Conservation (phyloP, 2,113 vertebrate genomes). For the Perognathus longimembris region DNA sequence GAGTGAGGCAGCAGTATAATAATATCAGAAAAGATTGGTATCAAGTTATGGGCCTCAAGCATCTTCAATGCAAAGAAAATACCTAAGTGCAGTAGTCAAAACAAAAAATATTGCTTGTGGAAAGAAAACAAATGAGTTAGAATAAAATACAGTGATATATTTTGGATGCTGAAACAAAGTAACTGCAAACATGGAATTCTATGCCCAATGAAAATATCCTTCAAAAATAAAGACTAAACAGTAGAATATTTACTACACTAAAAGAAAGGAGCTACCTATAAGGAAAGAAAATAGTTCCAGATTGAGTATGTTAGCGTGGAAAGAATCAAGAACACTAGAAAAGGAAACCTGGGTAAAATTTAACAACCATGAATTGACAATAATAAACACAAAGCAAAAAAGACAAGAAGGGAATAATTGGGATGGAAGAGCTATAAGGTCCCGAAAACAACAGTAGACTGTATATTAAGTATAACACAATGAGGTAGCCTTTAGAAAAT, state of each 20-base stretch:
- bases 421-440: conserved; percentile 4
- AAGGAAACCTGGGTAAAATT: conserved; percentile 27
- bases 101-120: conserved; percentile 8
- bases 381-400: conserved; percentile 3
- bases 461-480: neutral
- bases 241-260: neutral
- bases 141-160: conserved; percentile 30
- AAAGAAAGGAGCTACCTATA: neutral
- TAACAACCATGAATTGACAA: conserved; percentile 15
- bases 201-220: conserved; percentile 18
- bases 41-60: neutral
- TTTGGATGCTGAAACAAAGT: conserved; percentile 48
- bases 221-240: conserved; percentile 47
- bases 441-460: conserved; percentile 22
- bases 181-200: conserved; percentile 31
- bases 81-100: neutral
- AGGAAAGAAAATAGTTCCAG: conserved; percentile 49
- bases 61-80: conserved; percentile 38
- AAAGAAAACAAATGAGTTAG: conserved; percentile 36
- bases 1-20: neutral
- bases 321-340: conserved; percentile 10
- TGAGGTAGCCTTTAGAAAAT: conserved; percentile 1
- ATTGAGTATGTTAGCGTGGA: neutral
- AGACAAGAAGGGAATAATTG: neutral
- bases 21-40: conserved; percentile 16